Evolutionary conservation across 30 jellyfish, hydroid and myxozoan species (phyloP), one percentile per base, ranked within the genome.

Genomic region (Nemopilema nomurai): DNA sequence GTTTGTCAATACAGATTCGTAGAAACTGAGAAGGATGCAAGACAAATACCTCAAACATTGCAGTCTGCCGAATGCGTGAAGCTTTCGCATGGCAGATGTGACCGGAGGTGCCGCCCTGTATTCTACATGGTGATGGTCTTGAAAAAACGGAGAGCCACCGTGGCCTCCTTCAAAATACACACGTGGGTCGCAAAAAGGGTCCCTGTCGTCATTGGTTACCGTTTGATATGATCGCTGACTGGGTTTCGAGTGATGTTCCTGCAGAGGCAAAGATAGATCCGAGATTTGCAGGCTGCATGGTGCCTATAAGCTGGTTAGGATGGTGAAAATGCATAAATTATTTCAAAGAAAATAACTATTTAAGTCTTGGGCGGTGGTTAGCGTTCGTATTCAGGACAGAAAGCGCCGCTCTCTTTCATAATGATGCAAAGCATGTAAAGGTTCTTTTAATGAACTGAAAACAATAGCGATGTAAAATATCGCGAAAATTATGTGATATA

Each of bases 31-130:
- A 82, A 82, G 78, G 69, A 82, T 30, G 63, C 78, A 30, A 75
- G 72, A 24, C 91, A 82, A 50, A 67, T 62, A 77, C 91, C 91
- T 0, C 75, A 52, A 29, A 82, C 77, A 19, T 51, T 82, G 20
- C 30, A 68, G 49, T 51, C 85, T 4, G 91, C 91, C 1, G 67
- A 82, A 29, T 82, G 91, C 78, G 76, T 68, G 28, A 82, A 71
- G 63, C 63, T 16, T 20, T 41, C 13, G 13, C n/a, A 13, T 26
- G 91, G 91, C 6, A 17, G 18, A 30, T 82, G 91, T 62, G 85
- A 82, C 53, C 91, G 71, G 62, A 27, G 91, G 52, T 82, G 91
- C 78, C 53, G 49, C 79, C 85, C 91, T 7, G 23, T 52, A 27
- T 33, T 21, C 18, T 82, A 82, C 22, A 18, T 18, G 49, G 68